Evolutionary conservation across 2,888 invertebrate species (phyloP), one percentile per base, ranked within the genome.

Genomic region (Marasmarcha lunaedactyla): DNA sequence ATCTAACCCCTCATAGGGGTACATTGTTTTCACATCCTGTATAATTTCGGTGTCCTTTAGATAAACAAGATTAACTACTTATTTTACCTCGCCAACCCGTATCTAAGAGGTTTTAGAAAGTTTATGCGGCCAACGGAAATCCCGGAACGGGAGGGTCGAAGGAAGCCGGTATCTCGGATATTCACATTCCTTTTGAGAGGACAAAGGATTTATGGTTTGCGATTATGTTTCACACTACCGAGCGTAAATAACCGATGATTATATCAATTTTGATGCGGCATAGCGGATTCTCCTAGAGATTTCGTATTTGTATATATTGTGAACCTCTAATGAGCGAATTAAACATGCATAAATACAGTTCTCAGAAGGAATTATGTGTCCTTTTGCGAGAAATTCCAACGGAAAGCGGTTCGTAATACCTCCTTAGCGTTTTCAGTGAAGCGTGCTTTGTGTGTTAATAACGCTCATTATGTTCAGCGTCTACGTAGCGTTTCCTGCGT

Each of bases 381-480:
- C 30, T 30, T 30, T 30, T n/a, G n/a, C 30, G 30, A 30, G 30
- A 47, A 58, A 65, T 62, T 76, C 74, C 77, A 70, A 52, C 71
- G 72, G 71, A 71, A 65, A 69, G 51, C 54, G 60, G 63, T 66
- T 66, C 51, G 55, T 59, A 60, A 59, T 61, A 54, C 54, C 58
- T 51, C 60, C 57, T 57, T 59, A 51, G 63, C 63, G 57, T 57
- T 62, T 59, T 62, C 56, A 63, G 59, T 60, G 51, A 51, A 57
- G 55, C 72, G 74, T 76, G 76, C 57, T 52, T 50, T 43, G 74
- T 50, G 59, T 76, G 63, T 65, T 65, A 71, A 76, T 67, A 62
- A 59, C 55, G 46, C 61, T 62, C 57, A 67, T 73, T 63, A 60
- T 45, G 37, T 38, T 39, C 27, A 37, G 9, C n/a, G 10, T 30